Base-by-base conservation (phyloP, 2,888 invertebrate genomes). In the Mellilla xanthometata region DNA sequence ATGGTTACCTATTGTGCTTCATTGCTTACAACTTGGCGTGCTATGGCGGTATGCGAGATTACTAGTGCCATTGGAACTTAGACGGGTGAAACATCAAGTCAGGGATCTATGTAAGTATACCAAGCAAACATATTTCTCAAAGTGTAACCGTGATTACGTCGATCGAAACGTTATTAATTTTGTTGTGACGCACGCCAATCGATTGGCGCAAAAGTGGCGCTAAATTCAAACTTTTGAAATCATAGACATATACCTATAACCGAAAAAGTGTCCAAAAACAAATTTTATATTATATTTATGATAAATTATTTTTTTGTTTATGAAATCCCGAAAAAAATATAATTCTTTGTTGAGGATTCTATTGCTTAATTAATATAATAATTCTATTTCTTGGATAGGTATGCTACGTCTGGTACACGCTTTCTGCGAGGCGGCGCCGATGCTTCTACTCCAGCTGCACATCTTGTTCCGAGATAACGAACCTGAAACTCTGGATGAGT, bases 401-500 rank as follows among this genome's bases (percentile, higher is more conserved):
- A 94, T 97, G 86, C 88, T 97, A 12, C 91, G 97, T 2, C 80
- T 97, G 54, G 93, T 97, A 26, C 97, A 97, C 79, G 96, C 95
- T 9, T 97, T 97, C 77, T 93, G 95, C 66, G 95, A 96, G 75
- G 96, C 96, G 9, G 95, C 96, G 4, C 97, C 97, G 1, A 95
- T 97, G 94, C 77, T 97, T 45, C 85, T 97, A 2, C 88, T 97
- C 8, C 96, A 97, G 68, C 81, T 95, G 22, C 96, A 95, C 76
- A 90, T 96, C 31, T 81, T 96, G 31, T 75, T 85, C 51, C 72
- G 76, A 30, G 81, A 85, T 35, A 47, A 92, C 82, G 54, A 83
- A 71, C 60, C 74, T 23, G 72, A 73, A 19, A 58, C 66, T 0
- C 49, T 59, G 23, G 65, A 56, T 41, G 85, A 84, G 58, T 73